phyloP scores from a whole-genome alignment of 2,888 invertebrate species.

The Calameuta pallipes region DNA sequence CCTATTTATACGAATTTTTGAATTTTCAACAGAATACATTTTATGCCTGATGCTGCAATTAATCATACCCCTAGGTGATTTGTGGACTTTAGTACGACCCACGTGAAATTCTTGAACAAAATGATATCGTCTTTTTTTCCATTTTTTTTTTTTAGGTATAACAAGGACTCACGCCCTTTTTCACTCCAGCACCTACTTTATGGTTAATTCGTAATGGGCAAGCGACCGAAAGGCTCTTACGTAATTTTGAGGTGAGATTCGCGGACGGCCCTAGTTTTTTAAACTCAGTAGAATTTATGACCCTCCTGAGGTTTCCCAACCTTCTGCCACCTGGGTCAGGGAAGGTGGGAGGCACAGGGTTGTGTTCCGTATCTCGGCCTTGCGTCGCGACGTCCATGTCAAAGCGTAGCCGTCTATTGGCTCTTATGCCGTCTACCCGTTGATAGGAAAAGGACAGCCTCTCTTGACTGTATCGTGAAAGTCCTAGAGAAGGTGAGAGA shows the following conservation, averaged over 20 bases:
- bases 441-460: not conserved
- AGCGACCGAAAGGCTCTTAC: not conserved
- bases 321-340: not conserved
- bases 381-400: not conserved
- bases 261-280: not conserved
- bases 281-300: not conserved
- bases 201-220: not conserved
- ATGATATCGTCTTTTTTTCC: too few relatives aligned
- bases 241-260: not conserved
- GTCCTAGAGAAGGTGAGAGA: not conserved
- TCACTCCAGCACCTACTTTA: not conserved
- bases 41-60: not conserved
- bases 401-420: not conserved
- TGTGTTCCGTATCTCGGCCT: not conserved
- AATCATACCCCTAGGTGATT: not conserved
- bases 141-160: too few relatives aligned
- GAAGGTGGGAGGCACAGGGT: not conserved
- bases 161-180: not conserved
- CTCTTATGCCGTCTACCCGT: not conserved
- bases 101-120: not conserved
- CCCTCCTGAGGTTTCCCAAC: not conserved
- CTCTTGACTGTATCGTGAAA: not conserved
- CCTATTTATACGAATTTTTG: not conserved
- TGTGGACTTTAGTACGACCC: not conserved
- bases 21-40: not conserved